Evolutionary conservation across 2,113 vertebrate genomes (phyloP).

Genomic region (Periophthalmodon schlosseri): DNA sequence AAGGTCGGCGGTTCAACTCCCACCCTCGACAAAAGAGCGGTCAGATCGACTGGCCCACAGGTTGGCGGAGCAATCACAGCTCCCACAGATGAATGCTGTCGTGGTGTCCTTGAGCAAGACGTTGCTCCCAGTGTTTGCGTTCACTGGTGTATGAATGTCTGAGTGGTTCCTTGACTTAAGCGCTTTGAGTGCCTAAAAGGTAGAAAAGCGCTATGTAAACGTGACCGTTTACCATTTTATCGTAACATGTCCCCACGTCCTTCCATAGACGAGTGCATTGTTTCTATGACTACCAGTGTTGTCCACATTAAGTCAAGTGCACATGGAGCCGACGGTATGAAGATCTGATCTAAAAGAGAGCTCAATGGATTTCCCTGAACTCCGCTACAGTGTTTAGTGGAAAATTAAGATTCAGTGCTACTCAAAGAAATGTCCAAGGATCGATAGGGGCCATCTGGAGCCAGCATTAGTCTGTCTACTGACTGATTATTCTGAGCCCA

Average conservation of each 20-base stretch:
- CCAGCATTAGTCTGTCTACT: constrained; percentile 13
- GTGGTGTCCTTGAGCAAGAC: no score
- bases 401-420: constrained; percentile 23
- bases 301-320: constrained; percentile 6
- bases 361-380: neutral
- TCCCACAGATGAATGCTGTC: no score
- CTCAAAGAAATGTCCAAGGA: neutral
- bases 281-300: constrained; percentile 36
- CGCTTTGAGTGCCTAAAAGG: no score
- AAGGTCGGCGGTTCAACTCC: no score
- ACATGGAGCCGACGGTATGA: neutral
- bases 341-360: neutral
- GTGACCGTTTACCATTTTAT: neutral
- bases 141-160: no score
- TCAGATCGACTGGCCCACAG: no score
- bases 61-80: no score
- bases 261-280: neutral
- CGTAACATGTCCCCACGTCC: neutral
- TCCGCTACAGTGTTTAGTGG: neutral
- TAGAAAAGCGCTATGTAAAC: no score
- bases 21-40: no score
- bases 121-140: no score
- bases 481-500: neutral
- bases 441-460: constrained; percentile 25
- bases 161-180: no score